phyloP scores from a whole-genome alignment of 1,140 invertebrate genomes.

The Cecropterus lyciades region DNA sequence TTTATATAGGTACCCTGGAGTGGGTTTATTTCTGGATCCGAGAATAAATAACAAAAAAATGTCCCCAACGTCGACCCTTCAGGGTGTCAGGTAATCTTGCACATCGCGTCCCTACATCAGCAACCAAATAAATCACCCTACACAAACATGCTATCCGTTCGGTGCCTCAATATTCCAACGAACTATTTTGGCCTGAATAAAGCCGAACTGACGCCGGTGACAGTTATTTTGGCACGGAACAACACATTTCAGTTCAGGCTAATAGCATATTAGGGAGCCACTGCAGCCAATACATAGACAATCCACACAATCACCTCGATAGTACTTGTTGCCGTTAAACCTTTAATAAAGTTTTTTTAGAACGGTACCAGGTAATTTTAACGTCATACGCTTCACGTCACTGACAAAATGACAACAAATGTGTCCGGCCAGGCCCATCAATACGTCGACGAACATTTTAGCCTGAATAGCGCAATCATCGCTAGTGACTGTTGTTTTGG shows the following conservation, averaged over 20 bases:
- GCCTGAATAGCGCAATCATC: not conserved
- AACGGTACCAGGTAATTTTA: not conserved
- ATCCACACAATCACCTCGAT: not conserved
- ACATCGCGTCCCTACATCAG: conserved; percentile 2
- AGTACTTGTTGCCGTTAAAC: not conserved
- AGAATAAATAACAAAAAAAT: conserved; percentile 6
- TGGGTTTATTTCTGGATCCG: conserved; percentile 24
- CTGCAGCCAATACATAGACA: not conserved
- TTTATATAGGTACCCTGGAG: not conserved
- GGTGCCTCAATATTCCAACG: not conserved
- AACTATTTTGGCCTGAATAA: conserved; percentile 12
- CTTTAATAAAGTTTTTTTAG: not conserved
- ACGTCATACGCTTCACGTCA: conserved; percentile 4
- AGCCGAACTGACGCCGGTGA: not conserved
- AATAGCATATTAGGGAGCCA: no score
- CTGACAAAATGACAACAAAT: not conserved
- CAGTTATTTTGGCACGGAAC: conserved; percentile 12
- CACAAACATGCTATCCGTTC: conserved; percentile 8
- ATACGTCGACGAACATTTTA: not conserved
- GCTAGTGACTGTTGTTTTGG: conserved; percentile 6
- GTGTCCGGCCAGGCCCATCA: conserved; percentile 1
- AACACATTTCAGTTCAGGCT: not conserved
- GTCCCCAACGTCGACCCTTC: not conserved
- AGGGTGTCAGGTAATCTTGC: conserved; percentile 8
- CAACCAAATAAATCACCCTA: conserved; percentile 15